These are phyloP conservation scores for Peromyscus eremicus DNA, from an alignment of 2,797 vertebrate genomes.

Conservation along the genomic window DNA sequence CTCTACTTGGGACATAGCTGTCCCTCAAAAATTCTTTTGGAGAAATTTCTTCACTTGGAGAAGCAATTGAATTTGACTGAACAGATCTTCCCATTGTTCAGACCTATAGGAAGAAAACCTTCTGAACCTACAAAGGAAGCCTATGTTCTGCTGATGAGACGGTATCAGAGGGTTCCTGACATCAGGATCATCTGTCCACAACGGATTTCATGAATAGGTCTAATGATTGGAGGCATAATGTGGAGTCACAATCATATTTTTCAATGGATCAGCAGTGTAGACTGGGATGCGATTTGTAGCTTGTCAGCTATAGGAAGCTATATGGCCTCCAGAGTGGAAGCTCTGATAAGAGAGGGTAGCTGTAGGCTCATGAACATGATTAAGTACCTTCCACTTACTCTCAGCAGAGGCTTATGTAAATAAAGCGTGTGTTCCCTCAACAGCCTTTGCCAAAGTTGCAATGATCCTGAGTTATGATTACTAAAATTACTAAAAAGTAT, in stretches of 20 bases:
- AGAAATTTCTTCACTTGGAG: background rate
- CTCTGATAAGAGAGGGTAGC: conserved; percentile 61
- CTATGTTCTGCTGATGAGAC: background rate
- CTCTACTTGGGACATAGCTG: background rate
- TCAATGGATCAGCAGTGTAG: background rate
- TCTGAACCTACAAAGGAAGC: background rate
- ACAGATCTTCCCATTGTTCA: background rate
- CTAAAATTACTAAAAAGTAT: conserved; percentile 49
- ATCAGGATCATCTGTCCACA: background rate
- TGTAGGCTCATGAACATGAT: conserved; percentile 51
- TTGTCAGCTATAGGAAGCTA: conserved; percentile 49
- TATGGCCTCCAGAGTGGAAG: background rate
- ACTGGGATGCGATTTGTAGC: conserved; percentile 7
- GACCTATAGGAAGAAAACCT: background rate
- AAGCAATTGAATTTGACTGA: background rate
- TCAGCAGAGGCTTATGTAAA: conserved; percentile 72
- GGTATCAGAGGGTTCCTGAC: background rate
- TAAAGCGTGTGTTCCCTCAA: conserved; percentile 22
- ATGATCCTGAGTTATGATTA: conserved; percentile 39
- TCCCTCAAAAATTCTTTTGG: conserved; percentile 6
- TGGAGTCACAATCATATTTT: background rate
- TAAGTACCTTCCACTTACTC: conserved; percentile 66
- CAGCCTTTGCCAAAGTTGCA: conserved; percentile 11
- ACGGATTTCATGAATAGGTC: background rate
- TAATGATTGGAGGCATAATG: background rate